A percentile compares a stretch with the other conserved stretches of the same genome.
Conservation (phyloP, 2,113 vertebrate species). For the Indri indri region DNA sequence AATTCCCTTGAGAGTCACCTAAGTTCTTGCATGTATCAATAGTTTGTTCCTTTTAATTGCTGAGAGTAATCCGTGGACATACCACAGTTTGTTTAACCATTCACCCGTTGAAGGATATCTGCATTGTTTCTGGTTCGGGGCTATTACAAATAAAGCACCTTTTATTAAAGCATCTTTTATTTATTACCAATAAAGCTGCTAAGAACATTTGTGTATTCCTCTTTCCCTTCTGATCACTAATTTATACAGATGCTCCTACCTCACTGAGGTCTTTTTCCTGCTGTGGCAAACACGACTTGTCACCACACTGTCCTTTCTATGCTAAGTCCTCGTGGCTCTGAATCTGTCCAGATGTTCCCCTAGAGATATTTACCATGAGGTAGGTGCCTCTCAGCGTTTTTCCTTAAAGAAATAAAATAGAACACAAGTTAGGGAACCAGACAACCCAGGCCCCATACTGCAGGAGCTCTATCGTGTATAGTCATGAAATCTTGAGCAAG, state of each 20-base stretch:
- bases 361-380: neutral
- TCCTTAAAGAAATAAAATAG: conserved; percentile 24
- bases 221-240: neutral
- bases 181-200: neutral
- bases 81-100: neutral
- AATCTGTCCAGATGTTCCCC: neutral
- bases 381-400: neutral
- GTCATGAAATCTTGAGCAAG: neutral
- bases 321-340: conserved; percentile 12
- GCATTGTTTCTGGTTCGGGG: neutral
- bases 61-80: neutral
- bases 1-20: neutral
- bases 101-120: neutral
- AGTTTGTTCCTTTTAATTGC: neutral
- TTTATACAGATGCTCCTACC: neutral
- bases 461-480: neutral
- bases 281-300: conserved; percentile 3
- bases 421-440: neutral
- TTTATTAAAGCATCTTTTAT: neutral
- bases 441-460: neutral
- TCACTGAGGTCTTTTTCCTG: neutral
- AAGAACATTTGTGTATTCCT: neutral
- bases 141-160: neutral
- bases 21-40: neutral
- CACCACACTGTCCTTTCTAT: neutral